These are phyloP conservation scores for Desmodus rotundus DNA, from an alignment of 2,113 vertebrate genomes.

Conservation along the genomic window DNA sequence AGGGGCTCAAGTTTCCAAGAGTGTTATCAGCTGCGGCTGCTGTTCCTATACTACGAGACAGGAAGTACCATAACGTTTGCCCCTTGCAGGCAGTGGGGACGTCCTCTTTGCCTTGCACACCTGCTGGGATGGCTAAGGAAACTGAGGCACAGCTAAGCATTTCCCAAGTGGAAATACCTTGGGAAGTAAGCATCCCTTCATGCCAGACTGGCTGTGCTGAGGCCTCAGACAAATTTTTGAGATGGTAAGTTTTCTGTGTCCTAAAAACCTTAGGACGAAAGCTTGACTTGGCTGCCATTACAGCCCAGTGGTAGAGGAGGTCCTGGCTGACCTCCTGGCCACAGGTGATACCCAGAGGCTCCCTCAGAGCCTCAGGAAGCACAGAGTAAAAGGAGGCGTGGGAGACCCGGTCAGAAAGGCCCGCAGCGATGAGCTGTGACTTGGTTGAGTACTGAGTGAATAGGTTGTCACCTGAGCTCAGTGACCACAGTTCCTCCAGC, in stretches of 20 bases:
- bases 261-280: neutral
- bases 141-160: neutral
- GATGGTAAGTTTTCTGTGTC: neutral
- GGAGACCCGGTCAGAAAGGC: neutral
- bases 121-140: neutral
- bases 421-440: rapidly evolving
- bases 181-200: neutral
- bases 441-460: rapidly evolving
- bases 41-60: neutral
- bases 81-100: neutral
- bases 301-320: neutral
- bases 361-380: neutral
- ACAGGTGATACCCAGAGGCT: neutral
- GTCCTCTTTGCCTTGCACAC: neutral
- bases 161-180: neutral
- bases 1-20: neutral
- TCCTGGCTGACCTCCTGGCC: rapidly evolving
- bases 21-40: rapidly evolving
- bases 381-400: rapidly evolving
- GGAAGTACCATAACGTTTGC: neutral
- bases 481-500: neutral
- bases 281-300: rapidly evolving
- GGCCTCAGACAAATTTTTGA: neutral
- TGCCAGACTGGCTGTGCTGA: neutral
- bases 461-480: neutral